Percentiles rank a stretch among this genome's conserved stretches.
Conservation (phyloP, 2,113 vertebrate species). For the Camarhynchus parvulus region DNA sequence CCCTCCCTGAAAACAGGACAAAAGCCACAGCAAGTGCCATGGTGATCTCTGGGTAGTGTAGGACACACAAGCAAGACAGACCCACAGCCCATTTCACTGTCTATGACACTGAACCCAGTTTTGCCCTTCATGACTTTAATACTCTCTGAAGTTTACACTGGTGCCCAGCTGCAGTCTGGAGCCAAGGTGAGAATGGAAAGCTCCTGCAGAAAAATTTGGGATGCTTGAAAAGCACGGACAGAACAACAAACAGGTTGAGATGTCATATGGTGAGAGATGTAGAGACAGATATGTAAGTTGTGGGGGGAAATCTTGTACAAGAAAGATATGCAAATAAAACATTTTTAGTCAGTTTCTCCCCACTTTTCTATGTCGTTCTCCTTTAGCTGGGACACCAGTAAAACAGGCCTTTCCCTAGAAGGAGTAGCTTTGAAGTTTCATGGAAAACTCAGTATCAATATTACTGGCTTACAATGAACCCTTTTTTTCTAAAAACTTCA, state of each 20-base stretch:
- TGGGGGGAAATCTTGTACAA: neutral
- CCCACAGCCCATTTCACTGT: neutral
- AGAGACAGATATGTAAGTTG: neutral
- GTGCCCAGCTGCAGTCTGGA: neutral
- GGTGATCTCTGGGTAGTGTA: neutral
- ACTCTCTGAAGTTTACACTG: neutral
- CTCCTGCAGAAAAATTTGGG: neutral
- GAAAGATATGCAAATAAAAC: neutral
- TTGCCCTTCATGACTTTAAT: neutral
- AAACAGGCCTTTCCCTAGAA: neutral
- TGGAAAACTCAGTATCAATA: neutral
- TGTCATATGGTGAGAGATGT: neutral
- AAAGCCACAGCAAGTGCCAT: neutral
- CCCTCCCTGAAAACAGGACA: neutral
- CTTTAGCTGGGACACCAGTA: neutral
- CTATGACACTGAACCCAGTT: neutral
- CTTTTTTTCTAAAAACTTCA: neutral
- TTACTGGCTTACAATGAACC: neutral
- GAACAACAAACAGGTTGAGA: neutral
- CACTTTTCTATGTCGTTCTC: neutral
- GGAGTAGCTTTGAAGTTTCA: neutral
- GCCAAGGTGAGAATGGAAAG: neutral
- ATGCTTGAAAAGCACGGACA: neutral
- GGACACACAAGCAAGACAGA: neutral
- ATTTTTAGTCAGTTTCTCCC: neutral